Base-by-base conservation (phyloP, 2,113 vertebrate species). In the Mirounga angustirostris region DNA sequence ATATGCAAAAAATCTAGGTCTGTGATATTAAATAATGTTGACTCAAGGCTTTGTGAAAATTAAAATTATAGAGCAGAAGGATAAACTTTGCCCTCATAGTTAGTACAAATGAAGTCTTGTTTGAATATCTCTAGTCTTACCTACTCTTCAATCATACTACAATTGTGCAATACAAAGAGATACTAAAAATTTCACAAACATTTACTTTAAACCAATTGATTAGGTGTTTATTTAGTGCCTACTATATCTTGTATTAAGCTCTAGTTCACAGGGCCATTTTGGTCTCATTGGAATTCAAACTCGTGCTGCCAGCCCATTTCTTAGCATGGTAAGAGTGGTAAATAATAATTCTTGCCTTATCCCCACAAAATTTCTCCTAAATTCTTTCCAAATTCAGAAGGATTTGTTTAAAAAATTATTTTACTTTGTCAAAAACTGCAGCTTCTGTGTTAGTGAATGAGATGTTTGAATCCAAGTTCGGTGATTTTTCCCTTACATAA, bases 21-120 rank as follows among this genome's bases (percentile, higher is more conserved):
- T 94, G 19, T 87, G 19, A 87, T 95, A 90, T 97, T 96, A 97
- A 97, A 94, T 97, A 80, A 90, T 50, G 19, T 87, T 95, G 90
- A 94, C 63, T 92, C 28, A 85, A 93, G 56, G 22, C 54, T 96
- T 96, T 73, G 18, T 65, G 36, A 87, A 93, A 97, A 97, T 96
- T 92, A 89, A 89, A 96, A 93, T 95, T 89, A 58, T 61, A 93
- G 46, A 82, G 7, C 26, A 95, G 76, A 15, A 73, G 54, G 59
- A 83, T 94, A 80, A 93, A 85, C 28, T 96, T 93, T 96, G 50
- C 50, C 28, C 40, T 95, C 56, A 78, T 54, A 36, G 30, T 87
- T 91, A 81, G 8, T 79, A 43, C 21, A 76, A 94, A 93, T 91
- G 67, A 93, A 89, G n/a, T 67, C 14, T 83, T 50, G 7, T 95